A percentile compares a stretch with the other conserved stretches of the same genome.
Evolutionary conservation across 64 coral and sea anemone genomes (phyloP).

Genomic region (Dendronephthya gigantea): DNA sequence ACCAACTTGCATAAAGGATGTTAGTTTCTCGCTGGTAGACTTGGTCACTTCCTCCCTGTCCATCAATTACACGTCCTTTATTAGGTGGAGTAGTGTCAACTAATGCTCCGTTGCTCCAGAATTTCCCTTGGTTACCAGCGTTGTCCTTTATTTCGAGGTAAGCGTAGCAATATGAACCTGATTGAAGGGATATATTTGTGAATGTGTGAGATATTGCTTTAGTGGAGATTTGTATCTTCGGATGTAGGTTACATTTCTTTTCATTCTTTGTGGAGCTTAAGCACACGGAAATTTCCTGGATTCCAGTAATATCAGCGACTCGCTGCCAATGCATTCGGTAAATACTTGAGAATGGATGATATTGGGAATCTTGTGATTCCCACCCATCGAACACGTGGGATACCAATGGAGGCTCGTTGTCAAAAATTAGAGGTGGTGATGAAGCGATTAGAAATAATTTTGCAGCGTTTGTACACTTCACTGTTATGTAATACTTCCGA

Average conservation of each 20-base stretch:
- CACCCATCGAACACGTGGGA: constrained; percentile 69
- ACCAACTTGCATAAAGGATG: constrained; percentile 66
- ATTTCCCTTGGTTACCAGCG: too few species aligned
- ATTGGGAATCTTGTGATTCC: constrained; percentile 57
- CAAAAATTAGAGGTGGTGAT: constrained; percentile 55
- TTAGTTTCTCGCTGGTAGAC: constrained; percentile 59
- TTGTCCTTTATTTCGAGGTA: too few species aligned
- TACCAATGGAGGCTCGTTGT: constrained; percentile 54
- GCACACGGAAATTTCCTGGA: constrained; percentile 45
- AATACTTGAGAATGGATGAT: constrained; percentile 63
- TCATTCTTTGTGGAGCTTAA: constrained; percentile 33
- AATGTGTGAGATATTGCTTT: constrained; percentile 46
- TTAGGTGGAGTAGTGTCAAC: constrained; percentile 68
- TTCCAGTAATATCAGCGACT: constrained; percentile 64
- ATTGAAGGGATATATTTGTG: constrained; percentile 45
- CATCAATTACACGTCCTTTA: constrained; percentile 51
- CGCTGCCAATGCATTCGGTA: constrained; percentile 89
- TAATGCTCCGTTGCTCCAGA: constrained; percentile 54
- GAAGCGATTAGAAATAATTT: constrained; percentile 44
- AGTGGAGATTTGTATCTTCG: constrained; percentile 39
- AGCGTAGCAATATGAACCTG: too few species aligned
- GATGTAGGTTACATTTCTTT: constrained; percentile 38
- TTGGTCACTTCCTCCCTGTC: constrained; percentile 42
- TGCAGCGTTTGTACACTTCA: constrained; percentile 58
- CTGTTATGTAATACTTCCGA: constrained; percentile 64